Evolutionary conservation across 2,113 vertebrate genomes (phyloP).

Genomic region (Cercocebus atys): DNA sequence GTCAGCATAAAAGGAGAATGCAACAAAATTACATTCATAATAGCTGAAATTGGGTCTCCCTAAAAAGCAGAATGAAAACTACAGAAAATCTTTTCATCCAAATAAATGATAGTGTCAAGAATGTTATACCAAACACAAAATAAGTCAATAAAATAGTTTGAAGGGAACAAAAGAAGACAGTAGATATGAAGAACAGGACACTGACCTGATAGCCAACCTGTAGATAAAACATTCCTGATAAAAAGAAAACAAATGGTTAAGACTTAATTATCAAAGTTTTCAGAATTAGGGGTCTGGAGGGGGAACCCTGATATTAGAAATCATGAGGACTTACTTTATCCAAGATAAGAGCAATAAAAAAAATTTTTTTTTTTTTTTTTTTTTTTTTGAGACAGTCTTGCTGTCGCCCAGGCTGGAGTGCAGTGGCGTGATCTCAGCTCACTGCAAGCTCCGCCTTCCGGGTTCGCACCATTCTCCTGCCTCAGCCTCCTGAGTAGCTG

Average conservation of each 20-base stretch:
- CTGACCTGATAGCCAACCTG: neutral
- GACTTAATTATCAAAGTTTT: neutral
- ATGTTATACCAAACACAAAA: neutral
- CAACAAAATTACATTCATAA: neutral
- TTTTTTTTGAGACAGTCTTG: no score
- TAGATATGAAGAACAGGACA: neutral
- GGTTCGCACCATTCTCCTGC: no score
- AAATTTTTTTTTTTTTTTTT: no score
- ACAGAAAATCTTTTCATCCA: neutral
- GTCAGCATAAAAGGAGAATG: neutral
- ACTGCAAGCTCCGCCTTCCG: no score
- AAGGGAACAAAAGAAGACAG: neutral
- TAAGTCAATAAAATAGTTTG: slow-evolving; percentile 4
- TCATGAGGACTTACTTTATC: neutral
- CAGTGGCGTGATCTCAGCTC: no score
- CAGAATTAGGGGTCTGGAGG: neutral
- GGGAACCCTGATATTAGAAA: neutral
- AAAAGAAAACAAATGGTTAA: neutral
- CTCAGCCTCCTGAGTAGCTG: no score
- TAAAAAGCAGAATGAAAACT: slow-evolving; percentile 28
- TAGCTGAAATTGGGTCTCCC: neutral
- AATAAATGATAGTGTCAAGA: neutral
- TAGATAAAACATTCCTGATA: neutral
- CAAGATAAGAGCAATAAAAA: neutral
- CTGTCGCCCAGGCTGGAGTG: no score